A percentile compares a stretch with the other conserved stretches of the same genome.
Conservation (phyloP, 2,113 vertebrate genomes). For the Hemichromis elongatus region DNA sequence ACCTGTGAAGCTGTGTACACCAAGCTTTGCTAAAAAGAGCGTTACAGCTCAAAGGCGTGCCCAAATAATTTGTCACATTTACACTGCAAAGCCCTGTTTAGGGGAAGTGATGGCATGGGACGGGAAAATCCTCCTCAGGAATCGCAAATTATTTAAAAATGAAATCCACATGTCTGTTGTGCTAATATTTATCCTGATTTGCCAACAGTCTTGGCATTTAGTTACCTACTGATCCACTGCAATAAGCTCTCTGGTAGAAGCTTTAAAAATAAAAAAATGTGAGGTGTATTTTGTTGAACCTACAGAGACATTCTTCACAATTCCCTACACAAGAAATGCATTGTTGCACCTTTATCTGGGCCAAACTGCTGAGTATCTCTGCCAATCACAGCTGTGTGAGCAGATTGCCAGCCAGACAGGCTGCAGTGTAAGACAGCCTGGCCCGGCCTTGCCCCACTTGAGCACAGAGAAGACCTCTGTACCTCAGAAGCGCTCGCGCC, state of each 20-base stretch:
- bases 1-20: neutral
- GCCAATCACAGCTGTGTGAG: slow-evolving; percentile 73
- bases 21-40: neutral
- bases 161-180: neutral
- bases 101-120: neutral
- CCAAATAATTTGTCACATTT: neutral
- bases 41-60: neutral
- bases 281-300: neutral
- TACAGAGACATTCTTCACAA: neutral
- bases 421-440: slow-evolving; percentile 43
- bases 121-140: slow-evolving; percentile 2
- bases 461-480: slow-evolving; percentile 66
- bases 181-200: neutral
- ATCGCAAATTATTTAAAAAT: slow-evolving; percentile 6
- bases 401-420: slow-evolving; percentile 68
- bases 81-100: neutral
- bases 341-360: slow-evolving; percentile 56
- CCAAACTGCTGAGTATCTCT: slow-evolving; percentile 64
- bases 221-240: neutral
- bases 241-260: neutral
- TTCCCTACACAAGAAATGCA: slow-evolving; percentile 38
- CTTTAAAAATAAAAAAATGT: neutral
- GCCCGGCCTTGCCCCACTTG: slow-evolving; percentile 39
- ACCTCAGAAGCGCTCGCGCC: slow-evolving; percentile 27
- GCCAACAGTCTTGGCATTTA: neutral